phyloP scores from a whole-genome alignment of 2,113 vertebrate species.

The Pseudolaguvia tuberculata region DNA sequence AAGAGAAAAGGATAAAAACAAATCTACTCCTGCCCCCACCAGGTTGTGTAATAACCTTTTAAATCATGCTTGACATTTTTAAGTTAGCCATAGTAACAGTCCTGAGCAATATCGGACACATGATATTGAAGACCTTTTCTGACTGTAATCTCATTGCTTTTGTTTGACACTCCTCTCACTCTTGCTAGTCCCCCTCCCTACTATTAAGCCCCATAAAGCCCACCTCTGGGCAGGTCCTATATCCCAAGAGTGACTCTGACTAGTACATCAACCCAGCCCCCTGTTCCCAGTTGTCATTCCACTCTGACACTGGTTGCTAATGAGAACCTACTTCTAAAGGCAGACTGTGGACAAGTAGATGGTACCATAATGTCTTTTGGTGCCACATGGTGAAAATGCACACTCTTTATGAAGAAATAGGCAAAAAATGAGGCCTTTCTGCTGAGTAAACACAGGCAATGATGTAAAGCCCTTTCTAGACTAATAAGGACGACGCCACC shows the following conservation, averaged over 20 bases:
- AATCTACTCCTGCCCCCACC: constrained; percentile 49
- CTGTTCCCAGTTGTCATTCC: constrained; percentile 48
- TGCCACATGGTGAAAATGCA: constrained; percentile 67
- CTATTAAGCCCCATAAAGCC: constrained; percentile 28
- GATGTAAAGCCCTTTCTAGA: constrained; percentile 36
- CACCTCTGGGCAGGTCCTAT: constrained; percentile 33
- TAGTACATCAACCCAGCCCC: constrained; percentile 51
- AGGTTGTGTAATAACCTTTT: constrained; percentile 79
- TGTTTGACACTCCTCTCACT: constrained; percentile 78
- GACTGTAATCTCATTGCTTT: constrained; percentile 79
- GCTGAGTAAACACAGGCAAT: constrained; percentile 50
- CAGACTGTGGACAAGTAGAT: constrained; percentile 65
- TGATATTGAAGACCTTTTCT: constrained; percentile 78
- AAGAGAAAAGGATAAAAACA: constrained; percentile 7
- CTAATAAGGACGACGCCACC: constrained; percentile 41
- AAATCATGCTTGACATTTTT: constrained; percentile 88
- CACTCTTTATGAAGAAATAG: constrained; percentile 56
- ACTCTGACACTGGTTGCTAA: constrained; percentile 84
- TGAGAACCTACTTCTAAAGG: constrained; percentile 66
- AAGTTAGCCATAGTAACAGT: constrained; percentile 74
- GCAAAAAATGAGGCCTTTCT: constrained; percentile 59
- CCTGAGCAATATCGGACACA: constrained; percentile 69
- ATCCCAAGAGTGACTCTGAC: constrained; percentile 50
- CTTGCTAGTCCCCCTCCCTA: constrained; percentile 37
- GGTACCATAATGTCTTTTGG: constrained; percentile 67